These are phyloP conservation scores for Muntiacus reevesi DNA, from an alignment of 2,113 vertebrate genomes.

Conservation along the genomic window DNA sequence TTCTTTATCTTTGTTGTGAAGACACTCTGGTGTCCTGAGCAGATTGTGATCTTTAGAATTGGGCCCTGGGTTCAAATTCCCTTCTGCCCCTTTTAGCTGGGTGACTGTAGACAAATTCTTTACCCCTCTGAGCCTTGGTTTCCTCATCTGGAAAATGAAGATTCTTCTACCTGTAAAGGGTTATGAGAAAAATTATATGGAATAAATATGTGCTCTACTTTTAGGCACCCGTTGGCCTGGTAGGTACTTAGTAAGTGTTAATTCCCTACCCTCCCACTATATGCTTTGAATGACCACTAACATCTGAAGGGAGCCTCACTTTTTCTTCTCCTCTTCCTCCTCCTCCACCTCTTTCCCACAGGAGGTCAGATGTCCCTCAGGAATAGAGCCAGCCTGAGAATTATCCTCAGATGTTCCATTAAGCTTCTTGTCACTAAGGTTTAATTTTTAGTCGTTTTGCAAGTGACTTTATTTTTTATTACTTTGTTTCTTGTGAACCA, in stretches of 20 bases:
- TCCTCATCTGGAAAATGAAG: background rate
- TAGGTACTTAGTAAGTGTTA: background rate
- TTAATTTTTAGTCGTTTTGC: background rate
- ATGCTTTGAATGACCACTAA: background rate
- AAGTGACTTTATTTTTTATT: background rate
- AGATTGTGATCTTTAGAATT: background rate
- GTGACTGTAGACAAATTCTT: background rate
- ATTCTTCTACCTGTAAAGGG: background rate
- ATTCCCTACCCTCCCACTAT: background rate
- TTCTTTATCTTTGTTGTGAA: background rate
- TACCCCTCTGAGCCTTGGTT: background rate
- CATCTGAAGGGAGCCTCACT: background rate
- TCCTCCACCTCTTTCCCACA: no score
- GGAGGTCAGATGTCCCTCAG: background rate
- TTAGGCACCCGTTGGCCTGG: background rate
- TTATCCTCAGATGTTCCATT: background rate
- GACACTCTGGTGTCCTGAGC: background rate
- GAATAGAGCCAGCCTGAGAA: background rate
- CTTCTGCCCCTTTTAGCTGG: background rate
- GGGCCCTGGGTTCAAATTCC: background rate
- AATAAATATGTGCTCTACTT: background rate
- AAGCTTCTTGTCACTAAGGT: background rate
- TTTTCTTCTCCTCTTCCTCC: background rate
- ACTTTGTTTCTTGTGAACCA: background rate
- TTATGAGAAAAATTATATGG: background rate